These are phyloP conservation scores for Caenorhabditis sp. DNA, from an alignment of 2,888 invertebrate genomes.

Conservation along the genomic window DNA sequence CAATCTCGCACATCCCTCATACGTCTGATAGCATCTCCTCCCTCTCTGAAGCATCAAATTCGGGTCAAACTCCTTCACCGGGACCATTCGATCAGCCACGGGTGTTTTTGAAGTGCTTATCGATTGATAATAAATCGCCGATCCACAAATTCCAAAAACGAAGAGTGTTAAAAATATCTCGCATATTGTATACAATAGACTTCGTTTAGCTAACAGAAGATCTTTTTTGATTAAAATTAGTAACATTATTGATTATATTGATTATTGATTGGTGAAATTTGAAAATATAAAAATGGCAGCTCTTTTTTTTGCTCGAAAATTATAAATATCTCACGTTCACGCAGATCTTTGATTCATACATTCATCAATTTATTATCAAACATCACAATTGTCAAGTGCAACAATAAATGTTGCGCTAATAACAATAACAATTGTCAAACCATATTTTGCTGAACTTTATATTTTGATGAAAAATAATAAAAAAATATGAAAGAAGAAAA, in stretches of 20 bases:
- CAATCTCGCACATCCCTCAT: not conserved
- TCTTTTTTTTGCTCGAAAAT: too few relatives aligned
- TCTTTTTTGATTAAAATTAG: not conserved
- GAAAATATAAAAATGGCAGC: too few relatives aligned
- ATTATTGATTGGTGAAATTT: too few relatives aligned
- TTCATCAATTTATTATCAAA: too few relatives aligned
- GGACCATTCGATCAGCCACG: not conserved
- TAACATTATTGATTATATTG: not conserved
- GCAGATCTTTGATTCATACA: too few relatives aligned
- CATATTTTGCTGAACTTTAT: not conserved
- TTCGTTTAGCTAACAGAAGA: not conserved
- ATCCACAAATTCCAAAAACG: not conserved
- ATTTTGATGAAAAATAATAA: slow-evolving; percentile 4
- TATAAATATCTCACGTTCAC: too few relatives aligned
- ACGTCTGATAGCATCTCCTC: not conserved
- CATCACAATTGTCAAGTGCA: too few relatives aligned
- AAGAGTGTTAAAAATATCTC: not conserved
- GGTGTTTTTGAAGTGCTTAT: not conserved
- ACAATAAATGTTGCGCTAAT: too few relatives aligned
- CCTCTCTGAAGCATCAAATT: not conserved
- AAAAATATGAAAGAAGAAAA: too few relatives aligned
- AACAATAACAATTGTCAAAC: slow-evolving; percentile 18
- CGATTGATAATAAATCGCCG: not conserved
- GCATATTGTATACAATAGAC: not conserved
- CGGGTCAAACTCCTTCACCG: not conserved